Evolutionary conservation across 2,113 vertebrate species (phyloP).

Genomic region (Dendrocopos noguchii): DNA sequence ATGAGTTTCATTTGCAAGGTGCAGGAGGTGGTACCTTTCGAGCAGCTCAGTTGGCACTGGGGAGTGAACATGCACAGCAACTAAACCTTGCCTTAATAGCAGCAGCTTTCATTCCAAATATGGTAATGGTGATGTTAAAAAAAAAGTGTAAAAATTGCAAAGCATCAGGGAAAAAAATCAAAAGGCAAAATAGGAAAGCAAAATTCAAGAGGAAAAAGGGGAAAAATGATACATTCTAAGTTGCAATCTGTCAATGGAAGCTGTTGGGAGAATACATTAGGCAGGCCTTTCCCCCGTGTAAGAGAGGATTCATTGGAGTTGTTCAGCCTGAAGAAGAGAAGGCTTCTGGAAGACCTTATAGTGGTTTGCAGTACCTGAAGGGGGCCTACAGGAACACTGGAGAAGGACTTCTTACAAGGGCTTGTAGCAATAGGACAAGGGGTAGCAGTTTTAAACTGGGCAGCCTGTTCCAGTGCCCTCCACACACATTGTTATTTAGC

Average conservation of each 20-base stretch:
- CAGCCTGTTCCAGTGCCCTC: no score
- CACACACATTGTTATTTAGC: no score
- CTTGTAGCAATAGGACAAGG: no score
- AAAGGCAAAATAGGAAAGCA: neutral
- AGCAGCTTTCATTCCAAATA: neutral
- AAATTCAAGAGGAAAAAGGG: neutral
- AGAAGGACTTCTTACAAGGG: no score
- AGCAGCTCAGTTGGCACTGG: neutral
- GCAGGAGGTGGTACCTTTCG: neutral
- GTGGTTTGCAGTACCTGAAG: no score
- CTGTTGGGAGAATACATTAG: neutral
- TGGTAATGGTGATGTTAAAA: accelerated
- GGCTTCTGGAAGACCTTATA: no score
- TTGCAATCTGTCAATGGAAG: neutral
- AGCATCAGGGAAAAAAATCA: neutral
- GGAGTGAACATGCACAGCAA: neutral
- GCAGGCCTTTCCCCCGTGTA: neutral
- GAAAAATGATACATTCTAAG: neutral
- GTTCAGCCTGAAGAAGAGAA: no score
- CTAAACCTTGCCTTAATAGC: neutral
- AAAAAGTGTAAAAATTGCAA: neutral
- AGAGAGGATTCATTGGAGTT: no score
- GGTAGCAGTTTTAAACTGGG: no score
- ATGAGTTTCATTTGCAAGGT: accelerated
- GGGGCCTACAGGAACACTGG: no score